Conservation (phyloP, 53 echinoderm and acorn worm genomes). For the Apostichopus leukothele region DNA sequence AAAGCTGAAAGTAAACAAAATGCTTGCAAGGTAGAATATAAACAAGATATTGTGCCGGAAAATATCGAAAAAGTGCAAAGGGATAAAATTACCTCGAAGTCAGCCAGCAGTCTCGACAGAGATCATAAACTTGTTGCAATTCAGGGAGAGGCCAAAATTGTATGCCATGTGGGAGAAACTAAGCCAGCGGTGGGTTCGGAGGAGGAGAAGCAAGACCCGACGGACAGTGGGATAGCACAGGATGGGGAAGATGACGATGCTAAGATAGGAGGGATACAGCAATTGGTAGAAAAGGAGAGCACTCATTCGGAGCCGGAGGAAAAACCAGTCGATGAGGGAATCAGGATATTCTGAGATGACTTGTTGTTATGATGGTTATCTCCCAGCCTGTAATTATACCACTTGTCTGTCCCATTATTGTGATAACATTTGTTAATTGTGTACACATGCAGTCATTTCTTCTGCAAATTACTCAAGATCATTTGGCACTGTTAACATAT, state of each 20-base stretch:
- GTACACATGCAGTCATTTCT: no score
- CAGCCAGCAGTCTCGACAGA: background rate
- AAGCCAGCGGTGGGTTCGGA: background rate
- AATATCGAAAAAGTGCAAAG: background rate
- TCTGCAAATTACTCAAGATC: no score
- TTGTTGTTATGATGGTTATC: no score
- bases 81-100: background rate
- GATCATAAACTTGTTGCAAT: background rate
- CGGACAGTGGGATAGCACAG: background rate
- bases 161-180: background rate
- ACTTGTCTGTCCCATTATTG: no score
- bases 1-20: background rate
- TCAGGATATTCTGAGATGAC: conserved; percentile 26
- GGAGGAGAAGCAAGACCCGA: background rate
- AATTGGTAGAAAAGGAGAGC: background rate
- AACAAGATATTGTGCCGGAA: background rate
- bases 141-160: background rate
- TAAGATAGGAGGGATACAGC: background rate
- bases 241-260: background rate
- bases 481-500: no score
- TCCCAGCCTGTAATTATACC: no score
- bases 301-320: background rate
- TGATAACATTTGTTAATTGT: no score
- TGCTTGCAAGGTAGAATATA: background rate
- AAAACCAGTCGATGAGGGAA: conserved; percentile 14